phyloP scores from a whole-genome alignment of 2,888 invertebrate species.

The Miltochrista miniata region DNA sequence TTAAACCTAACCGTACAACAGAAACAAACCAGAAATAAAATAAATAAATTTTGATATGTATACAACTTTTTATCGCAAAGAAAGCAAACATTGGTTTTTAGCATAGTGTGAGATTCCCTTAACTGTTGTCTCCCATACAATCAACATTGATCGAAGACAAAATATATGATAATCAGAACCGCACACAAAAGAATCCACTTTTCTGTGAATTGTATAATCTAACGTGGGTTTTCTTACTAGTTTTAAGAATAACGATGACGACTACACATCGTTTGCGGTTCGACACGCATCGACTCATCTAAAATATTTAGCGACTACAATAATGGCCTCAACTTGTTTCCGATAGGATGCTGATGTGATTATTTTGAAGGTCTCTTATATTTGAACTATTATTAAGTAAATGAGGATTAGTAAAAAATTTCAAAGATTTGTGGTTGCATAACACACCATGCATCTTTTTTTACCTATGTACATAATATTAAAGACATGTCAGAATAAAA shows the following conservation, averaged over 20 bases:
- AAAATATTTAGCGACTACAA: conserved; percentile 8
- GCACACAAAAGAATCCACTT: neutral
- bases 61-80: too few relatives aligned
- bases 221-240: neutral
- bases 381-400: neutral
- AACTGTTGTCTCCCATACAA: neutral
- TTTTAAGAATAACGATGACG: conserved; percentile 6
- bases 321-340: conserved; percentile 9
- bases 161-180: too few relatives aligned
- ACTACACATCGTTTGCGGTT: conserved; percentile 3
- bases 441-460: too few relatives aligned
- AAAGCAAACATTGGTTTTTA: too few relatives aligned
- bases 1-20: too few relatives aligned
- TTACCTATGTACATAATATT: too few relatives aligned
- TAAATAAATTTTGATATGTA: too few relatives aligned
- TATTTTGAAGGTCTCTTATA: conserved; percentile 1
- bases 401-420: neutral
- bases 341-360: conserved; percentile 1
- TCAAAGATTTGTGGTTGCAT: too few relatives aligned
- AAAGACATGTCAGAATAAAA: too few relatives aligned
- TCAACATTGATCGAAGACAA: too few relatives aligned
- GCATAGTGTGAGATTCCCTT: neutral
- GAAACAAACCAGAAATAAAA: too few relatives aligned
- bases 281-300: conserved; percentile 10
- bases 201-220: conserved; percentile 7